Conservation (phyloP, 2,797 vertebrate genomes). For the Clarias pachynema region DNA sequence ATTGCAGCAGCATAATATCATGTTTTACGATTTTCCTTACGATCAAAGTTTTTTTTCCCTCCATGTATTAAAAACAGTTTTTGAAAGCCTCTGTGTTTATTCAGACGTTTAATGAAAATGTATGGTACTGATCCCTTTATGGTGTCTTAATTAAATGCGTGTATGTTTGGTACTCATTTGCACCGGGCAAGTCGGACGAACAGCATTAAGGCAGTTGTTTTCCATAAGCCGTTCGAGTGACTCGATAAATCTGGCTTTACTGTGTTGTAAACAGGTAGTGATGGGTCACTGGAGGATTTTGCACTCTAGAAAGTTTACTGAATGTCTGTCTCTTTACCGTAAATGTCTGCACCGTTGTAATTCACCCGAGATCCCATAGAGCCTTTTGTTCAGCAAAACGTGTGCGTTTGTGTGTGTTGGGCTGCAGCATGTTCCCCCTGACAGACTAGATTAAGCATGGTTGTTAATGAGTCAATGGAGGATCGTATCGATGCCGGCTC, state of each 20-base stretch:
- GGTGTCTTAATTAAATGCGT: background rate
- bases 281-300: conserved; percentile 25
- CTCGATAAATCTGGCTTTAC: conserved; percentile 25
- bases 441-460: conserved; percentile 47
- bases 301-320: conserved; percentile 16
- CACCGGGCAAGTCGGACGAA: background rate
- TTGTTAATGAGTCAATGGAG: conserved; percentile 54
- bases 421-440: conserved; percentile 24
- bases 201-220: conserved; percentile 25
- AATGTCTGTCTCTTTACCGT: conserved; percentile 17
- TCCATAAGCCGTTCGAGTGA: conserved; percentile 11
- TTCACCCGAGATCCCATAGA: conserved; percentile 39
- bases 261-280: conserved; percentile 24
- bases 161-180: background rate
- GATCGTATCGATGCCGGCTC: conserved; percentile 40
- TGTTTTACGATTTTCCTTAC: background rate
- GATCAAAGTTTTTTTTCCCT: background rate
- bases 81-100: background rate
- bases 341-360: conserved; percentile 31
- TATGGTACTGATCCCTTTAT: background rate
- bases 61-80: background rate
- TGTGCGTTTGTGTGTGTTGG: conserved; percentile 24
- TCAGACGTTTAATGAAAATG: background rate
- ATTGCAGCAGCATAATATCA: background rate
- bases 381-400: conserved; percentile 37